Base-by-base conservation (phyloP, 2,888 invertebrate genomes). In the Cryptophagus acutangulus region DNA sequence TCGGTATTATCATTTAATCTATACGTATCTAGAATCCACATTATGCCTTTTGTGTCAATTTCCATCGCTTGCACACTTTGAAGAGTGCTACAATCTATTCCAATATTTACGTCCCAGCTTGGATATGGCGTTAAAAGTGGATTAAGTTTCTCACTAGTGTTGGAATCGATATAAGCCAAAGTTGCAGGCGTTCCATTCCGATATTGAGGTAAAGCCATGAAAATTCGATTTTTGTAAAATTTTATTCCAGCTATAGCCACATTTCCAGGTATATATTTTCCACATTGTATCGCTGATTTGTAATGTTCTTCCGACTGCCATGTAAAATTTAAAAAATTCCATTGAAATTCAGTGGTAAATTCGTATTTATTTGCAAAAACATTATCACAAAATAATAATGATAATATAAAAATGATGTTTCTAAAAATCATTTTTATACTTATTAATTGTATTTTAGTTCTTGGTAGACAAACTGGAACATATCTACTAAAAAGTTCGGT, bases 41-140 rank as follows among this genome's bases (percentile, higher is more conserved):
- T 79, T 2, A 82, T 67, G 3, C 84, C 83, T 30, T 75, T 74
- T 2, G 75, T 75, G 63, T 86, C 86, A 38, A 86, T 79, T 61
- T 86, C 85, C 63, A 85, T 74, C 48, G 80, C 79, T 61, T 84
- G 82, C 12, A 86, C 82, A 55, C 79, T 82, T 61, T 86, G 86
- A 36, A 87, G 70, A 2, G 80, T 77, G 3, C 66, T 63, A 63
- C 86, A 86, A 57, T 52, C 44, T 20, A 80, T 74, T 18, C 36
- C 17, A 15, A 45, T 68, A 59, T 85, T 84, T 67, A 76, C 74
- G 6, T 70, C 72, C 84, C 84, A 85, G 54, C 72, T 79, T 43
- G 86, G 86, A 66, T 78, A 86, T 2, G 85, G 81, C 34, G 72
- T 73, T 26, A 85, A 63, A 41, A 74, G 70, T 15, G 75, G 76